Conservation (phyloP, 2,113 vertebrate genomes). For the Caracal caracal region DNA sequence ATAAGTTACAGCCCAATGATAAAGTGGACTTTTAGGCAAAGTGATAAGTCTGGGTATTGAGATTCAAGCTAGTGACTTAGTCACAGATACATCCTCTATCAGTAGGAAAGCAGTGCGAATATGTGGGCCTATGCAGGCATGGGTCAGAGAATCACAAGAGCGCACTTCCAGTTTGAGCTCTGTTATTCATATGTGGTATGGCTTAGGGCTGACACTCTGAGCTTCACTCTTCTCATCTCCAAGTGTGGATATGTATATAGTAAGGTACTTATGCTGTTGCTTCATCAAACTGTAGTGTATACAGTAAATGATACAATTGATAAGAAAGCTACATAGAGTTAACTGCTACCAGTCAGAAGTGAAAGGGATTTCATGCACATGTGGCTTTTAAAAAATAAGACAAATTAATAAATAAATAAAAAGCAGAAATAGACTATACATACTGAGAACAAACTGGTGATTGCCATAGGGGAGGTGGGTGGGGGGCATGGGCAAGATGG, state of each 20-base stretch:
- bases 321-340: background rate
- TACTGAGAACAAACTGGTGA: background rate
- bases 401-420: background rate
- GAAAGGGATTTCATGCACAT: background rate
- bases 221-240: background rate
- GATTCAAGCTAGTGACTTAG: background rate
- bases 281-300: background rate
- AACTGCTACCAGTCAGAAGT: background rate
- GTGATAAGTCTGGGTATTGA: background rate
- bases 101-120: background rate
- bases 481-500: background rate
- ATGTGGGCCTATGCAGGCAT: no score
- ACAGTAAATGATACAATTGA: background rate
- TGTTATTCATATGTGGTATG: background rate
- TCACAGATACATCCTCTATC: background rate
- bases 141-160: background rate
- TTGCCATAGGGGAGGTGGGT: background rate
- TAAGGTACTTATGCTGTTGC: background rate
- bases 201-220: background rate
- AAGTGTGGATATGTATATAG: background rate
- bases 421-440: background rate
- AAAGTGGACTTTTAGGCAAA: background rate
- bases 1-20: background rate
- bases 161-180: background rate
- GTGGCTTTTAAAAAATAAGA: background rate